Percentiles rank a stretch among this genome's conserved stretches.
Evolutionary conservation across 2,797 vertebrate genomes (phyloP).

Genomic region (Euphonia xanthogaster): DNA sequence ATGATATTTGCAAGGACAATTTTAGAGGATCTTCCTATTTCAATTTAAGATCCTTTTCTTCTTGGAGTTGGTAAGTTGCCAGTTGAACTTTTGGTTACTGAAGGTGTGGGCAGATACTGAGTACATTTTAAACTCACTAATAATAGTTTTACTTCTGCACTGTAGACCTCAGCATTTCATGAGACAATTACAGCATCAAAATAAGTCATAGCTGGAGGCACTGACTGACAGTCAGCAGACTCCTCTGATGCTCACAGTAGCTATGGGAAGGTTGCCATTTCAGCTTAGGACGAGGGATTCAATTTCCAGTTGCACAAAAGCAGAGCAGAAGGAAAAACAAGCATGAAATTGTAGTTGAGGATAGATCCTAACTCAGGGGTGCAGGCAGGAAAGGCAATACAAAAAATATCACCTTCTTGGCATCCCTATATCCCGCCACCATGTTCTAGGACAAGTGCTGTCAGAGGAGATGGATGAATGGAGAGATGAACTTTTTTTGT

Average conservation of each 20-base stretch:
- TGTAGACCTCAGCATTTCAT: neutral
- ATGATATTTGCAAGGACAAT: neutral
- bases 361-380: neutral
- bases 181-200: neutral
- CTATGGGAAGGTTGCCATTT: neutral
- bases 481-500: neutral
- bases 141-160: neutral
- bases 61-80: neutral
- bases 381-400: neutral
- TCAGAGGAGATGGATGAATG: neutral
- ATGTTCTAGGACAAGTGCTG: neutral
- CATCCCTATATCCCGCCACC: rapidly evolving
- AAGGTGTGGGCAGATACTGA: neutral
- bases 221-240: neutral
- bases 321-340: neutral
- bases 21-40: neutral
- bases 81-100: neutral
- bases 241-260: neutral
- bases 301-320: neutral
- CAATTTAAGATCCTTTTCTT: neutral
- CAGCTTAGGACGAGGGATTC: neutral
- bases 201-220: neutral
- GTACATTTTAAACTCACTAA: neutral
- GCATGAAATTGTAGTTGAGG: neutral
- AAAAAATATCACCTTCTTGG: neutral